These are phyloP conservation scores for Apoderus coryli DNA, from an alignment of 2,888 invertebrate genomes.

Conservation along the genomic window DNA sequence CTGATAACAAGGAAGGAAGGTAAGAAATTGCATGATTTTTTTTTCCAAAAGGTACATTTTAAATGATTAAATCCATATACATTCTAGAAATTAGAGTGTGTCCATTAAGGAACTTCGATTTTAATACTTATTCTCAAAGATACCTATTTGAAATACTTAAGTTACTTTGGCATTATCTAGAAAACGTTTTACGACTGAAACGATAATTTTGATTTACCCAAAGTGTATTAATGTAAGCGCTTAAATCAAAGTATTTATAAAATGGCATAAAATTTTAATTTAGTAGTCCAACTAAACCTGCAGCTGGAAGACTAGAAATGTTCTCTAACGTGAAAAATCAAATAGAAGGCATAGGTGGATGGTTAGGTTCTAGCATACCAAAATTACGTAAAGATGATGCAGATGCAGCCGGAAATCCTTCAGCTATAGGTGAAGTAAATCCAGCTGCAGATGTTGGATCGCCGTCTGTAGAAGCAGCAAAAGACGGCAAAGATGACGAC, in stretches of 20 bases:
- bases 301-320: constrained; percentile 54
- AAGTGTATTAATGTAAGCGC: too few relatives aligned
- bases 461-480: constrained; percentile 32
- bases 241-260: too few relatives aligned
- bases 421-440: constrained; percentile 24
- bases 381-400: constrained; percentile 56
- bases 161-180: too few relatives aligned
- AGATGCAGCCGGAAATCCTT: constrained; percentile 22
- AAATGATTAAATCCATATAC: too few relatives aligned
- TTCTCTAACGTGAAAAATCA: constrained; percentile 76
- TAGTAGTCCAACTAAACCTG: constrained; percentile 52
- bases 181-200: too few relatives aligned
- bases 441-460: constrained; percentile 33
- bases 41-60: too few relatives aligned
- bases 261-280: too few relatives aligned
- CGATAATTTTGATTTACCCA: too few relatives aligned
- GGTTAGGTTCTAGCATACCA: constrained; percentile 56
- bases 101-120: too few relatives aligned
- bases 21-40: constrained; percentile 6
- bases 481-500: constrained; percentile 54
- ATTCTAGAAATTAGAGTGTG: too few relatives aligned
- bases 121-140: too few relatives aligned
- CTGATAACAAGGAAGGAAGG: constrained; percentile 32
- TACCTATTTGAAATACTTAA: too few relatives aligned
- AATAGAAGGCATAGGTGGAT: constrained; percentile 74